These are phyloP conservation scores for Hirtodrosophila cameraria DNA, from an alignment of 2,888 invertebrate genomes.

Conservation along the genomic window DNA sequence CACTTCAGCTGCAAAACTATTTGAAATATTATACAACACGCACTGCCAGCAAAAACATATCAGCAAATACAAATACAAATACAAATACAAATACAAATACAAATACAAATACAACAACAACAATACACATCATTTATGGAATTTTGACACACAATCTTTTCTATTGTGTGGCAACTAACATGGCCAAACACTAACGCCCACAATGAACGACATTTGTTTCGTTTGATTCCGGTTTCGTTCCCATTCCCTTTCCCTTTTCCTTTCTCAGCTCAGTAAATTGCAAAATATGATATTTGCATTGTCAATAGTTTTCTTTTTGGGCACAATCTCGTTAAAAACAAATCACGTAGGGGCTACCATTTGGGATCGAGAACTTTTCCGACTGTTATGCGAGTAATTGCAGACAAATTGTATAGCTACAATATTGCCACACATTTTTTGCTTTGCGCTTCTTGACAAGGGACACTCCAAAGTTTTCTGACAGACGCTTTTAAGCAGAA, in stretches of 20 bases:
- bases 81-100: too few relatives aligned
- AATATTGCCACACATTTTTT: conserved; percentile 39
- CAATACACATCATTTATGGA: conserved; percentile 39
- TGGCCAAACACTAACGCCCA: conserved; percentile 31
- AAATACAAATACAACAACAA: conserved; percentile 15
- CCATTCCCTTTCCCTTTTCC: not conserved
- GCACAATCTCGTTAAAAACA: conserved; percentile 71
- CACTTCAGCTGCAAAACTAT: conserved; percentile 68
- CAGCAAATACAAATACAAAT: conserved; percentile 2
- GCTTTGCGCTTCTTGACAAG: conserved; percentile 54
- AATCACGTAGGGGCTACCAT: conserved; percentile 64
- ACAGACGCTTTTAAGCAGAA: conserved; percentile 80
- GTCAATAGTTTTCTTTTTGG: conserved; percentile 69
- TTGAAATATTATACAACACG: conserved; percentile 67
- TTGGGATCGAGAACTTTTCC: conserved; percentile 46
- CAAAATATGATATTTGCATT: conserved; percentile 74
- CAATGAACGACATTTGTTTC: conserved; percentile 48
- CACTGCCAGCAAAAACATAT: conserved; percentile 30
- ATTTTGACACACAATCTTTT: conserved; percentile 72
- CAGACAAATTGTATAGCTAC: conserved; percentile 66
- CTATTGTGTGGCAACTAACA: conserved; percentile 41
- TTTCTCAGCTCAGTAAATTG: conserved; percentile 45
- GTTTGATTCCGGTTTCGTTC: conserved; percentile 8
- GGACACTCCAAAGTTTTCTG: conserved; percentile 70
- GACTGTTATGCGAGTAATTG: conserved; percentile 59